phyloP scores from a whole-genome alignment of 1,140 invertebrate species.

The Drosophila obscura region DNA sequence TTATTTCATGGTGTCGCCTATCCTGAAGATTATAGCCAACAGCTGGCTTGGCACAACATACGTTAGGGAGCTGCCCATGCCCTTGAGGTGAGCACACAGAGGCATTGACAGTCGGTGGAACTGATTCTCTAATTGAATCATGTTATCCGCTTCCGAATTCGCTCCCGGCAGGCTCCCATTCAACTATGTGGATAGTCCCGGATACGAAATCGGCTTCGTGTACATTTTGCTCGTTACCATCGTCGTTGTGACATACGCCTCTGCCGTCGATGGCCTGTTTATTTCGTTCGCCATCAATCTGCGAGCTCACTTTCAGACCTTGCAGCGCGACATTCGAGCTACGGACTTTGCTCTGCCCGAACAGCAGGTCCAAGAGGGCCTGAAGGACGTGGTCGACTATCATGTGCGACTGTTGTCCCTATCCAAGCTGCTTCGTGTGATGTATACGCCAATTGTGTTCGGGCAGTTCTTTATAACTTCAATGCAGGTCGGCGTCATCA shows the following conservation, averaged over 20 bases:
- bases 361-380: conserved; percentile 7
- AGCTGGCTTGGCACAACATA: conserved; percentile 26
- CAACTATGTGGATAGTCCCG: conserved; percentile 57
- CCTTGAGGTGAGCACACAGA: conserved; percentile 61
- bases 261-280: conserved; percentile 72
- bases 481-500: conserved; percentile 76
- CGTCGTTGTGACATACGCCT: conserved; percentile 64
- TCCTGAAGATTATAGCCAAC: conserved; percentile 52
- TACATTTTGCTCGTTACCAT: conserved; percentile 66
- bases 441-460: conserved; percentile 72
- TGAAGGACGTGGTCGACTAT: conserved; percentile 51
- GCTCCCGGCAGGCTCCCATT: conserved; percentile 60
- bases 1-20: conserved; percentile 70
- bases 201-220: conserved; percentile 62
- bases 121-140: neutral
- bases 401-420: conserved; percentile 57
- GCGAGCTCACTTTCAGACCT: conserved; percentile 67
- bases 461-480: conserved; percentile 78
- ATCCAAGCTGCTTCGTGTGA: conserved; percentile 44
- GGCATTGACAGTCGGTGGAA: neutral
- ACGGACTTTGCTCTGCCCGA: conserved; percentile 14
- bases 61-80: conserved; percentile 67
- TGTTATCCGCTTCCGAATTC: neutral
- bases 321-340: conserved; percentile 54
- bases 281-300: conserved; percentile 74